Conservation (phyloP, 2,113 vertebrate genomes). For the Phalacrocorax pelagicus region DNA sequence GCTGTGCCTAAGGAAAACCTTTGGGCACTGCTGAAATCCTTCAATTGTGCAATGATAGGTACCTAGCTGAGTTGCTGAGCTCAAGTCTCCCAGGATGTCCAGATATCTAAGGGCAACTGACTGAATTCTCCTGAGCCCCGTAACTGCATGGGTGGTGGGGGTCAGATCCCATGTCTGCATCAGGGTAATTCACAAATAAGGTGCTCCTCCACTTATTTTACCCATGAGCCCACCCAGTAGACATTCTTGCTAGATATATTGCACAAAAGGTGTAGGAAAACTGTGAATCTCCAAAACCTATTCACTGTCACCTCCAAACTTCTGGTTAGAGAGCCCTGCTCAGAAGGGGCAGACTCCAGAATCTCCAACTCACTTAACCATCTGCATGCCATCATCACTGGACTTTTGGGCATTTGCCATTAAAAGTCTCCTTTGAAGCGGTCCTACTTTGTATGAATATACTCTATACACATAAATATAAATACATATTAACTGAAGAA, state of each 20-base stretch:
- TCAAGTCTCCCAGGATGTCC: neutral
- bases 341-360: neutral
- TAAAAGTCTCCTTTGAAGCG: neutral
- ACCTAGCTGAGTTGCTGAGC: neutral
- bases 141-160: neutral
- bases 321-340: neutral
- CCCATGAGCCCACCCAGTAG: neutral
- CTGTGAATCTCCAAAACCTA: neutral
- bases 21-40: neutral
- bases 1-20: neutral
- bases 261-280: neutral
- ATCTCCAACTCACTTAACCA: neutral
- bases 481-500: neutral
- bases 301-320: neutral
- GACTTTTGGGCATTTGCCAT: neutral
- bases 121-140: neutral
- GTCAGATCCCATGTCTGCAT: neutral
- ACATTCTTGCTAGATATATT: neutral
- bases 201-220: neutral
- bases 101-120: neutral
- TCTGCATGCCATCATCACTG: neutral
- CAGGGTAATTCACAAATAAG: neutral
- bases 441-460: neutral
- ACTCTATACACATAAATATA: neutral
- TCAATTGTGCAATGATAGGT: neutral